Evolutionary conservation across 2,113 vertebrate species (phyloP).

Genomic region (Oryzias celebensis): DNA sequence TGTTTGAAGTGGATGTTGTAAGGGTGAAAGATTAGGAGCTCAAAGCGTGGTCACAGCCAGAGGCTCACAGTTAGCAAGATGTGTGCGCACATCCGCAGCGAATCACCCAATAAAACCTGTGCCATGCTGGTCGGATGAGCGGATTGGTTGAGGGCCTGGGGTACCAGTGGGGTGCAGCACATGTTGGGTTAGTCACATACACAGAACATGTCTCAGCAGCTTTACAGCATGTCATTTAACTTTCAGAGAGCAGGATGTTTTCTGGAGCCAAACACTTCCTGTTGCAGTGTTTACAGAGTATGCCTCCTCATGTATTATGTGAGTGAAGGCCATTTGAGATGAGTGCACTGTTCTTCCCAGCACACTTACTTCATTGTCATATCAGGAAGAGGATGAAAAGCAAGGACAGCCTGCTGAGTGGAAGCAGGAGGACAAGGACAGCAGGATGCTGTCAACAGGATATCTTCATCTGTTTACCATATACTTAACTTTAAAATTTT

Average conservation of each 20-base stretch:
- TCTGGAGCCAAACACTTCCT: slow-evolving; percentile 50
- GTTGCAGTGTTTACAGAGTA: slow-evolving; percentile 53
- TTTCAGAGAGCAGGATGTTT: slow-evolving; percentile 64
- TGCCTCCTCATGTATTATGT: slow-evolving; percentile 55
- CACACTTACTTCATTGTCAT: slow-evolving; percentile 56
- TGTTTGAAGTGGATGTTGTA: slow-evolving; percentile 46
- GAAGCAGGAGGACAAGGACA: slow-evolving; percentile 26
- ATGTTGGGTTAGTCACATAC: slow-evolving; percentile 45
- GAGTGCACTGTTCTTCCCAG: slow-evolving; percentile 61
- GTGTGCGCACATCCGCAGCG: slow-evolving; percentile 39
- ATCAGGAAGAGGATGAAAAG: slow-evolving; percentile 44
- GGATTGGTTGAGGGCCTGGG: slow-evolving; percentile 6
- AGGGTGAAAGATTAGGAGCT: slow-evolving; percentile 46
- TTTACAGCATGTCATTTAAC: slow-evolving; percentile 44
- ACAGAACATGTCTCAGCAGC: slow-evolving; percentile 9
- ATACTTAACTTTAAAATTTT: slow-evolving; percentile 40
- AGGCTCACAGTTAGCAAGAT: slow-evolving; percentile 47
- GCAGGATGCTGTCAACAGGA: slow-evolving; percentile 10
- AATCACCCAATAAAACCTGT: slow-evolving; percentile 47
- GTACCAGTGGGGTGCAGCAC: slow-evolving; percentile 2
- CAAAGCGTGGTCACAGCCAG: slow-evolving; percentile 46
- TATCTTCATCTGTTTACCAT: slow-evolving; percentile 34
- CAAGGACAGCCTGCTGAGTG: slow-evolving; percentile 23
- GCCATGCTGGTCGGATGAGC: slow-evolving; percentile 29
- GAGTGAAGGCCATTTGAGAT: slow-evolving; percentile 53